Base-by-base conservation (phyloP, 92 coral and sea anemone species). In the Zoanthus gigantus region DNA sequence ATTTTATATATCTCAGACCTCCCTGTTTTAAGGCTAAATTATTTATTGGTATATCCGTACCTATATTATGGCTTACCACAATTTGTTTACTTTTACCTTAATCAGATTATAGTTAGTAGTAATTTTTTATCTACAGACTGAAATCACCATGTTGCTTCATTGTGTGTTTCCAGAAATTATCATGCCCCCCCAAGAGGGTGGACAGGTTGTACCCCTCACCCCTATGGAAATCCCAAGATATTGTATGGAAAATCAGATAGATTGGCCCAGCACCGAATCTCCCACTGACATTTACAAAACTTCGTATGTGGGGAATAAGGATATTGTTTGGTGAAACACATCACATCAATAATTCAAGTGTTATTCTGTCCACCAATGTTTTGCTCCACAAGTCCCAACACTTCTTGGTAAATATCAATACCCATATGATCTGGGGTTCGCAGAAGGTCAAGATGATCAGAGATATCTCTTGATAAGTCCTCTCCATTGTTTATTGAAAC, bases 351-450 rank as follows among this genome's bases (percentile, higher is more conserved):
- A 74, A 74, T 18, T 74, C 78, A 74, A 72, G 76, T 72, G 79
- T 48, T 74, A 74, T 74, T 74, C 79, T 74, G 42, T 74, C 79
- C 79, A 46, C 57, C 79, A 17, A 5, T 18, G 30, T 18, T 11
- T 50, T 28, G 80, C 65, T 50, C 65, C 18, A 76, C 80, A 50
- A 76, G 44, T 76, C 47, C 80, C 65, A 76, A 84, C 17, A 42
- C 66, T 12, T 76, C 75, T 45, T 82, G 46, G 63, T 67, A 82
- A 82, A 82, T 67, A 53, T 82, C 77, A 66, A 82, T 82, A 46
- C 86, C 86, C 86, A 67, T 82, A 66, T 82, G 76, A 50, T 48
- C 63, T 8, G 77, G 65, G 13, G 77, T 69, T 32, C 47, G 63
- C 50, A 47, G 79, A 75, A 37, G 78, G 66, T 83, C 29, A 28